Evolutionary conservation across 2,797 vertebrate species (phyloP), one percentile per base, ranked within the genome.

Genomic region (Acanthornis magna): DNA sequence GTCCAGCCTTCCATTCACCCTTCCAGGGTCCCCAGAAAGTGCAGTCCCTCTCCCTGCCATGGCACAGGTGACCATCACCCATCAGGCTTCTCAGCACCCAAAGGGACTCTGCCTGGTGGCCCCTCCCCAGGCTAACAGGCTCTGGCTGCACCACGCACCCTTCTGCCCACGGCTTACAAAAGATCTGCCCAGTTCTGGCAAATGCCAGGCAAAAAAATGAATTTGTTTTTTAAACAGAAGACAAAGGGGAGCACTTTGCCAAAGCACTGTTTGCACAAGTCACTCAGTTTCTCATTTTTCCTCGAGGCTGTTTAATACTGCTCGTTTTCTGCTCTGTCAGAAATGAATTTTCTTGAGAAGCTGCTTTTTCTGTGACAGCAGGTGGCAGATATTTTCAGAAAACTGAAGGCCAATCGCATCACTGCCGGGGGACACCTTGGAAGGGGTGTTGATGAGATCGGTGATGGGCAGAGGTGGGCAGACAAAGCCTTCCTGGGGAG

Each of bases 231-330:
- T 42, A 32, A 73, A 66, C 60, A 61, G 58, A 84, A 86, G 68
- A 76, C 77, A 89, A 89, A 94, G 67, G 63, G 47, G n/a, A 82
- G 21, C 5, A 14, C 85, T 94, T 82, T 92, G 92, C 93, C 85
- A 94, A 93, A 63, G 40, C 63, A 8, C 25, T 22, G 45, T 79
- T 93, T 89, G 60, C 60, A 57, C 75, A 79, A 91, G 89, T 79
- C 84, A 27, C 61, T 92, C 67, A 16, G 36, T 30, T 93, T 87
- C 84, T 75, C 91, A 5, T 90, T 85, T 85, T 71, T 48, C 84
- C 74, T 70, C 14, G 11, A 79, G 66, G 78, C 53, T 62, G 29
- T 89, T 93, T 30, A 86, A 91, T 10, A 47, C 32, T 51, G 53
- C 50, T 93, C 7, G 2, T 50, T 91, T 82, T 76, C 81, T 89